Evolutionary conservation across 2,113 vertebrate genomes (phyloP).

Genomic region (Sporophila hypoxantha): DNA sequence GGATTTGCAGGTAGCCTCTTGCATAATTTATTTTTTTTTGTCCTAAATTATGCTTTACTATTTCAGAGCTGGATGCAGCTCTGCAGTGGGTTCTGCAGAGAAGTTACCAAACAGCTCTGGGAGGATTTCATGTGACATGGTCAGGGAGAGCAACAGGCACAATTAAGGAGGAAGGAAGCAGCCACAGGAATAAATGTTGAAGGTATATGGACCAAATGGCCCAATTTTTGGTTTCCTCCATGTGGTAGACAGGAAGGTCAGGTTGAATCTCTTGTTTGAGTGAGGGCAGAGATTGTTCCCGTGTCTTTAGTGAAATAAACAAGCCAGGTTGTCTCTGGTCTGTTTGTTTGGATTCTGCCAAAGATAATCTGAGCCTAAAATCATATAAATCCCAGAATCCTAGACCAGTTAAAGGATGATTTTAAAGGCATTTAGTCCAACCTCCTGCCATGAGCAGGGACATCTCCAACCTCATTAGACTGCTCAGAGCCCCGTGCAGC

Average conservation of each 20-base stretch:
- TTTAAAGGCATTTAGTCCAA: background rate
- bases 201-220: fast-evolving
- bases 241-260: background rate
- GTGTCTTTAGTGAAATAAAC: background rate
- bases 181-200: background rate
- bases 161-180: background rate
- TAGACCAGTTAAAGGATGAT: background rate
- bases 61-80: background rate
- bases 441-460: background rate
- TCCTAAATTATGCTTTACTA: background rate
- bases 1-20: background rate
- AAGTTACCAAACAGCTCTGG: background rate
- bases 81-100: background rate
- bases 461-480: fast-evolving
- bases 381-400: background rate
- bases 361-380: background rate
- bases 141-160: background rate
- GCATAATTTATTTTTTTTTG: background rate
- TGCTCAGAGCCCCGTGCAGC: background rate
- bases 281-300: background rate
- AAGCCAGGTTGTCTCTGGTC: background rate
- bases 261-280: background rate
- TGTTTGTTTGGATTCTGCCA: background rate
- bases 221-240: background rate
- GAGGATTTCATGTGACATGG: background rate